phyloP scores from a whole-genome alignment of 2,888 invertebrate species.

The Ormyrus thymus region DNA sequence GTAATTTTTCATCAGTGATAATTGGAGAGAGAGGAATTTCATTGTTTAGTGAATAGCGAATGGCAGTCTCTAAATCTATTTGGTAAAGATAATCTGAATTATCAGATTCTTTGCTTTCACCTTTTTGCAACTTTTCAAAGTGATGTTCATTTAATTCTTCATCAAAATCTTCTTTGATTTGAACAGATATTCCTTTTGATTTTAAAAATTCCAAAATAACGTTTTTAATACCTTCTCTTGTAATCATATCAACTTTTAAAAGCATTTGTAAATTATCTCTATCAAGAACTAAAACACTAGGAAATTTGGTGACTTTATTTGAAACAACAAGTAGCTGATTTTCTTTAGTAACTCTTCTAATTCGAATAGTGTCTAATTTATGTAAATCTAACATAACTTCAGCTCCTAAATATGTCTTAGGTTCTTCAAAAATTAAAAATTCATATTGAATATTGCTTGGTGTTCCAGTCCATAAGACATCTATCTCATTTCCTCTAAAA shows the following conservation, averaged over 20 bases:
- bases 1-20: constrained; percentile 83
- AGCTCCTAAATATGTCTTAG: constrained; percentile 79
- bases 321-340: constrained; percentile 77
- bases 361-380: constrained; percentile 77
- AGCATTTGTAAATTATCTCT: constrained; percentile 72
- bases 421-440: constrained; percentile 82
- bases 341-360: constrained; percentile 78
- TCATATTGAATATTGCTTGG: constrained; percentile 77
- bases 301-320: constrained; percentile 76
- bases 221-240: constrained; percentile 75
- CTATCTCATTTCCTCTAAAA: constrained; percentile 72
- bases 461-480: constrained; percentile 77
- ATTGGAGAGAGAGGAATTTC: constrained; percentile 85
- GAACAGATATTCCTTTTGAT: constrained; percentile 59
- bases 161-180: constrained; percentile 50
- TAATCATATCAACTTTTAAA: constrained; percentile 74
- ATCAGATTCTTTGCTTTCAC: constrained; percentile 55
- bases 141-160: constrained; percentile 17
- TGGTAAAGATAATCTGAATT: constrained; percentile 81
- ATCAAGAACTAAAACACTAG: constrained; percentile 77
- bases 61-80: constrained; percentile 90
- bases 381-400: constrained; percentile 83
- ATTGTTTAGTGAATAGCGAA: constrained; percentile 88
- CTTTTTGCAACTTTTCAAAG: constrained; percentile 61
- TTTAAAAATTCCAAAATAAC: constrained; percentile 78